These are phyloP conservation scores for Dryobota labecula DNA, from an alignment of 2,888 invertebrate genomes.

Conservation along the genomic window DNA sequence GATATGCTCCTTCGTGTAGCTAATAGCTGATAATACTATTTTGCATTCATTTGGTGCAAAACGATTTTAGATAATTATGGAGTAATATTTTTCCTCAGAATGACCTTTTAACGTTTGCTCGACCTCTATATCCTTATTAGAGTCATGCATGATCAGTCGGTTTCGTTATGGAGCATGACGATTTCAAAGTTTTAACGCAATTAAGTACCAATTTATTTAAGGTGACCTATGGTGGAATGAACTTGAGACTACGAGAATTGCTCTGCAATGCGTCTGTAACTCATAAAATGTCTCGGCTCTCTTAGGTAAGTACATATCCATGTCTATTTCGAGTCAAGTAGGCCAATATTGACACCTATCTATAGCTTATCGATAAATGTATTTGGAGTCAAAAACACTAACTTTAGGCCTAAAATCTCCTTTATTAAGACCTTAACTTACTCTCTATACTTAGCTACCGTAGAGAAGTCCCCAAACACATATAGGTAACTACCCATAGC, in stretches of 20 bases:
- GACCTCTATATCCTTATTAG: conserved; percentile 12
- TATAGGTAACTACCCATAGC: neutral
- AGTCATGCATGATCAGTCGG: neutral
- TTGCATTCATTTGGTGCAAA: conserved; percentile 11
- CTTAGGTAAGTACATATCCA: neutral
- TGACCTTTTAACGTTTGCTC: conserved; percentile 11
- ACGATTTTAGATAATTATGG: conserved; percentile 12
- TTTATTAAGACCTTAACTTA: neutral
- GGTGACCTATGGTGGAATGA: neutral
- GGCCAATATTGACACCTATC: neutral
- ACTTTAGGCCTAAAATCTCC: neutral
- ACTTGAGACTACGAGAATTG: too few relatives aligned
- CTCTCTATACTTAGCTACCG: neutral
- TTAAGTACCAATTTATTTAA: neutral
- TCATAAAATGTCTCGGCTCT: neutral
- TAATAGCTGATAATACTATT: conserved; percentile 12
- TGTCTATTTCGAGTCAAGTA: too few relatives aligned
- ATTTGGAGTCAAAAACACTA: conserved; percentile 38
- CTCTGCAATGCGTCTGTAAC: neutral
- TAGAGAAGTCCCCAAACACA: neutral
- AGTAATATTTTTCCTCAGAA: conserved; percentile 33
- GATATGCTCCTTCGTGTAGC: conserved; percentile 1
- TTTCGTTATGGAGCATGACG: conserved; percentile 16
- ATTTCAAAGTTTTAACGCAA: neutral
- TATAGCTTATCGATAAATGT: neutral